A percentile compares a stretch with the other conserved stretches of the same genome.
Evolutionary conservation across 2,888 invertebrate genomes (phyloP).

Genomic region (Aquatica leii): DNA sequence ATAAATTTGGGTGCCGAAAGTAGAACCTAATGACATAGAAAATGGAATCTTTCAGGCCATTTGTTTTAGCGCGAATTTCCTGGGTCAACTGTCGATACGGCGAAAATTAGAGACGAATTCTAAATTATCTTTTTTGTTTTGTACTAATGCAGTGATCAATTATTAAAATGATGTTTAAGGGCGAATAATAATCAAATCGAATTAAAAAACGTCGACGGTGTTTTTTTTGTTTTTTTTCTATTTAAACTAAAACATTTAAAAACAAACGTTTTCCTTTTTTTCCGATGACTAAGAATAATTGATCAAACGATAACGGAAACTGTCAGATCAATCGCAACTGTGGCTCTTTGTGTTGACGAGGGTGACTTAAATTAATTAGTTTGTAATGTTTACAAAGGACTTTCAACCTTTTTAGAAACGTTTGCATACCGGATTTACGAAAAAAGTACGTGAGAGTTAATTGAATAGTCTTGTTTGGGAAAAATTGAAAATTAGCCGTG

Average conservation of each 20-base stretch:
- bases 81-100: slow-evolving; percentile 27
- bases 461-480: neutral
- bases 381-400: slow-evolving; percentile 20
- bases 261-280: neutral
- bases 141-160: neutral
- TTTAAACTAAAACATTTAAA: no score
- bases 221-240: no score
- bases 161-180: slow-evolving; percentile 6
- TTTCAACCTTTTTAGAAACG: slow-evolving; percentile 18
- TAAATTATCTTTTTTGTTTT: slow-evolving; percentile 21
- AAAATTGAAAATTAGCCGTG: neutral
- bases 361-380: slow-evolving; percentile 24
- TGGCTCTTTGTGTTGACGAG: slow-evolving; percentile 14
- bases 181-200: no score
- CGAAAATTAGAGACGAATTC: slow-evolving; percentile 31
- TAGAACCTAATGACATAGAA: slow-evolving; percentile 57
- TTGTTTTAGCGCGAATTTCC: slow-evolving; percentile 48
- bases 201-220: no score
- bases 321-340: slow-evolving; percentile 21
- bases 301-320: slow-evolving; percentile 17
- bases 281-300: slow-evolving; percentile 14
- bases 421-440: slow-evolving; percentile 11
- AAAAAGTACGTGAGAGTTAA: slow-evolving; percentile 16
- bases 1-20: slow-evolving; percentile 38
- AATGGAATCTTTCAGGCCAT: slow-evolving; percentile 58